Evolutionary conservation across 2,888 invertebrate species (phyloP), one percentile per base, ranked within the genome.

Genomic region (Elgonia sp.): DNA sequence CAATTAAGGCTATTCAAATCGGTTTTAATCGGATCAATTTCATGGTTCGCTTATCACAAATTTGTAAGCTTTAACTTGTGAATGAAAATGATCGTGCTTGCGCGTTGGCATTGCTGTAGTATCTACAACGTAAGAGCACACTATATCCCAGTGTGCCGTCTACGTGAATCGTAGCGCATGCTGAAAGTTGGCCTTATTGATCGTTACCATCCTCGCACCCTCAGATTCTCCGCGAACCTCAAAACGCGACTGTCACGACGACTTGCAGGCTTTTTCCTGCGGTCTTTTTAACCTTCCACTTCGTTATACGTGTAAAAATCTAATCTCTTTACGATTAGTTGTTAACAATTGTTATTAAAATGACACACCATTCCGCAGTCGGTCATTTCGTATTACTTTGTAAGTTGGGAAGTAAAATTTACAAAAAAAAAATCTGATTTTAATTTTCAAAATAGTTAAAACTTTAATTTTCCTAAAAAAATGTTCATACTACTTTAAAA

Each of bases 221-320:
- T 93, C 92, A 91, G 89, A 93, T 93, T 91, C 92, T 90, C 88
- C 90, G 91, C 90, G 92, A 92, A 91, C 91, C 91, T 92, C 91
- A 92, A 90, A 90, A 91, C 90, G 90, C 82, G 83, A 86, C 87
- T 57, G 75, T 75, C 86, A 55, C 79, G 14, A 72, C 60, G 84
- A 40, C 80, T 77, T 63, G 89, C 88, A 83, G 80, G 69, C 77
- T 70, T 86, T 86, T 83, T 81, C 83, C 82, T 83, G 75, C 83
- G 55, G 72, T 84, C 81, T 79, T 87, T 88, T 89, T 87, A 73
- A 86, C 85, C 60, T 87, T 87, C 65, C 84, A 77, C 70, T 80
- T 75, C 60, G 81, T 84, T 80, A 29, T 60, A 77, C 73, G 77
- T 42, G 77, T 79, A 42, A 10, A 70, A 83, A 62, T 50, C 77